phyloP scores from a whole-genome alignment of 2,797 vertebrate genomes.

The Toxotes lorentzi region DNA sequence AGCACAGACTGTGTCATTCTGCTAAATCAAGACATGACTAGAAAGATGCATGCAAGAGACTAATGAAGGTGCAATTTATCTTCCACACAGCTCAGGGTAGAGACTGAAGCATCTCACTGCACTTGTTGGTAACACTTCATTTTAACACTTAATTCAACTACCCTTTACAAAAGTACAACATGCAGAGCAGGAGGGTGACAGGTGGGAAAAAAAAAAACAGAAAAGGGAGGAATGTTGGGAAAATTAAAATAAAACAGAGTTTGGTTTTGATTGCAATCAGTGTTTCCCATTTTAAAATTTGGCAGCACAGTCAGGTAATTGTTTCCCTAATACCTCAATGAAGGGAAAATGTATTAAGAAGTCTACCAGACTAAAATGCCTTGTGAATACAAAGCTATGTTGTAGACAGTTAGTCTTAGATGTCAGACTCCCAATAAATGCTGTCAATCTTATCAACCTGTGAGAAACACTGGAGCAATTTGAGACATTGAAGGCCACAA shows the following conservation, averaged over 20 bases:
- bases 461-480: constrained; percentile 31
- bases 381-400: background rate
- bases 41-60: background rate
- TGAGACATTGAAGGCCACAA: constrained; percentile 37
- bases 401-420: background rate
- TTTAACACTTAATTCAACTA: background rate
- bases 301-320: too few relatives aligned
- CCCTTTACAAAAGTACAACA: background rate
- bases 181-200: constrained; percentile 26
- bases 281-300: constrained; percentile 22
- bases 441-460: background rate
- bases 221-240: constrained; percentile 9
- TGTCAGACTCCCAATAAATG: background rate
- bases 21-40: background rate
- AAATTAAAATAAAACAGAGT: constrained; percentile 12
- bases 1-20: background rate
- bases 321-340: background rate
- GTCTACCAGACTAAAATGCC: background rate
- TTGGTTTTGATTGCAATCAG: constrained; percentile 27
- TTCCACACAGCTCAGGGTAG: background rate
- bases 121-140: background rate
- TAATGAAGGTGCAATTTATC: background rate
- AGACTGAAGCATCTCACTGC: background rate
- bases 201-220: background rate
- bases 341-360: background rate